These are phyloP conservation scores for Chitala chitala DNA, from an alignment of 2,113 vertebrate species.

Conservation along the genomic window DNA sequence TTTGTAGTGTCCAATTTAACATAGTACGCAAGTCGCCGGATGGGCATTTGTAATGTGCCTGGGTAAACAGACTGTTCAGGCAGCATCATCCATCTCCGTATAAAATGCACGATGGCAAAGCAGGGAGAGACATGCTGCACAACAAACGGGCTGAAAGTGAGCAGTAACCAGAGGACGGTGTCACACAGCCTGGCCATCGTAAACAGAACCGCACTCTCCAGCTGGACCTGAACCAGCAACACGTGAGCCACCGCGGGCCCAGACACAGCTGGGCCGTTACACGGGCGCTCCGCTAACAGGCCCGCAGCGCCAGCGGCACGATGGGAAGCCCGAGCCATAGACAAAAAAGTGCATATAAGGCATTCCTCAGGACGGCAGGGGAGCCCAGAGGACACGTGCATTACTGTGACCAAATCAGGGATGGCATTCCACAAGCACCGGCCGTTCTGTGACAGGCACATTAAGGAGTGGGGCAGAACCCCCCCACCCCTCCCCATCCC, in stretches of 20 bases:
- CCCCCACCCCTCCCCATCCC: too few relatives aligned
- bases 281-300: conserved; percentile 28
- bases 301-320: not conserved
- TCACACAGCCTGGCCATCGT: not conserved
- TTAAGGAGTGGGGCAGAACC: too few relatives aligned
- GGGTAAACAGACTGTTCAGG: too few relatives aligned
- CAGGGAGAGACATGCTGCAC: not conserved
- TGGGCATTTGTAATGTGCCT: too few relatives aligned
- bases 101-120: not conserved
- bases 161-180: not conserved
- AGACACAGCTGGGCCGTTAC: conserved; percentile 32
- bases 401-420: conserved; percentile 34
- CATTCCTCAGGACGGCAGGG: conserved; percentile 30
- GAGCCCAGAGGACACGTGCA: not conserved
- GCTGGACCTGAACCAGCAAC: not conserved
- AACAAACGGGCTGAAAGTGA: too few relatives aligned
- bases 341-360: conserved; percentile 45
- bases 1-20: too few relatives aligned
- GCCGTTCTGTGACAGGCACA: too few relatives aligned
- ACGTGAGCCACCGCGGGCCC: not conserved
- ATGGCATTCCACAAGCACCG: too few relatives aligned
- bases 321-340: conserved; percentile 16
- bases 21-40: too few relatives aligned
- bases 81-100: too few relatives aligned
- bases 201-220: not conserved